Evolutionary conservation across 2,888 invertebrate genomes (phyloP).

Genomic region (Pheosia tremula): DNA sequence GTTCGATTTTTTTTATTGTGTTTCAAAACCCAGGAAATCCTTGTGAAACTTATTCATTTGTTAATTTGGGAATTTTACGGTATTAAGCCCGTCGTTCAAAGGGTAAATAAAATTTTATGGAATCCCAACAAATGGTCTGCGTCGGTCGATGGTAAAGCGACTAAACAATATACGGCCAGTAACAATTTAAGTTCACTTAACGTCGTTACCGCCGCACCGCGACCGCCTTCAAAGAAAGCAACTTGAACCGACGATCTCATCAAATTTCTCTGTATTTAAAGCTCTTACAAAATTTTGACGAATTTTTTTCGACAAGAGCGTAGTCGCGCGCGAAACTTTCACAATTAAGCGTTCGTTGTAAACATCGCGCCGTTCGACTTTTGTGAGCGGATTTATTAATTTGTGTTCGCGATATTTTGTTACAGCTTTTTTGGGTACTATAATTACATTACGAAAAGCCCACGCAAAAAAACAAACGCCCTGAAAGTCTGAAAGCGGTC

Average conservation of each 20-base stretch:
- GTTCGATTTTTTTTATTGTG: too few relatives aligned
- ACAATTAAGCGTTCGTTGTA: slow-evolving; percentile 53
- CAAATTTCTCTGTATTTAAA: slow-evolving; percentile 45
- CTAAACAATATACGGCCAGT: too few relatives aligned
- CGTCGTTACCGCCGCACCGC: slow-evolving; percentile 14
- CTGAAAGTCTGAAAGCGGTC: too few relatives aligned
- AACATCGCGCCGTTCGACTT: slow-evolving; percentile 31
- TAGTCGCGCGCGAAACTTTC: slow-evolving; percentile 51
- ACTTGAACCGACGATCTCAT: slow-evolving; percentile 39
- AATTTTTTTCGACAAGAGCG: slow-evolving; percentile 47
- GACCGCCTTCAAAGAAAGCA: slow-evolving; percentile 22
- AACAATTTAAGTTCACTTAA: background rate
- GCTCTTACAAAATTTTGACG: slow-evolving; percentile 37
- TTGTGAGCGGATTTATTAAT: slow-evolving; percentile 55
- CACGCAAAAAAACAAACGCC: too few relatives aligned
- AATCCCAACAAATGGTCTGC: too few relatives aligned
- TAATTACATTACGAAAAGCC: background rate
- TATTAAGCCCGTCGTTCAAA: too few relatives aligned
- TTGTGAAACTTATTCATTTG: too few relatives aligned
- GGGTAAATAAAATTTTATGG: too few relatives aligned
- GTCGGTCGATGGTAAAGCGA: too few relatives aligned
- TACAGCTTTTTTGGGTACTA: slow-evolving; percentile 26
- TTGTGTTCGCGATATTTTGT: slow-evolving; percentile 44
- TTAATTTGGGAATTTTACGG: too few relatives aligned
- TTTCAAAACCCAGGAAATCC: too few relatives aligned